Evolutionary conservation across 2,113 vertebrate genomes (phyloP), one percentile per base, ranked within the genome.

Genomic region (Tricholaema leucomelas): DNA sequence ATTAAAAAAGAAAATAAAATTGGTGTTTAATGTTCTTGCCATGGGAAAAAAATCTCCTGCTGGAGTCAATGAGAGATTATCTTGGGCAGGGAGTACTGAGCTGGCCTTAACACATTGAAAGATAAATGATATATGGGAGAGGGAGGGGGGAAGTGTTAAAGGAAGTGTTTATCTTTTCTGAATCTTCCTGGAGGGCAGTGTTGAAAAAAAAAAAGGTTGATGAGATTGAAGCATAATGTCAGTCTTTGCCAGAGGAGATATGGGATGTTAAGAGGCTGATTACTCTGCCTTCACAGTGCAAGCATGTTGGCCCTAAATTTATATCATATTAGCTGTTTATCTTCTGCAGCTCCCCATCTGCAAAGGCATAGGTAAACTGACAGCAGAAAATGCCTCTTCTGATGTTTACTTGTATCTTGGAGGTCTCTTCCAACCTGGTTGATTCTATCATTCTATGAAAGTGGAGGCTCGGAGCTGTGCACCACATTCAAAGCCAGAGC

Each of bases 161-260:
- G 75, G 86, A 95, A 95, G 84, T 72, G 81, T 44, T 95, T 95
- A 94, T 95, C 93, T 91, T 84, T 30, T 50, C 83, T 70, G 88
- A 91, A 96, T 95, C 94, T 95, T 95, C 90, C 93, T 93, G 44
- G 85, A 95, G 92, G 93, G 90, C 88, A 92, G 70, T 54, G 90
- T 92, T 95, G 81, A 93, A 92, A 92, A 94, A 86, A 55, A 81
- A 92, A 94, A 86, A 55, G 44, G 76, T 75, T 83, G 92, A 88
- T 95, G 70, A 70, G 94, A 94, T 82, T 95, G 94, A 95, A 91
- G 92, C 74, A 66, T 86, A 81, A 90, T 90, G 86, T 90, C 88
- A 79, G 90, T 81, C 81, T 83, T 94, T 88, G 90, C 88, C 93
- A 93, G 83, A 44, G 77, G 92, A 91, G 90, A 88, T 73, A 81